Evolutionary conservation across 64 coral and sea anemone species (phyloP), one percentile per base, ranked within the genome.

Genomic region (Montipora sp.): DNA sequence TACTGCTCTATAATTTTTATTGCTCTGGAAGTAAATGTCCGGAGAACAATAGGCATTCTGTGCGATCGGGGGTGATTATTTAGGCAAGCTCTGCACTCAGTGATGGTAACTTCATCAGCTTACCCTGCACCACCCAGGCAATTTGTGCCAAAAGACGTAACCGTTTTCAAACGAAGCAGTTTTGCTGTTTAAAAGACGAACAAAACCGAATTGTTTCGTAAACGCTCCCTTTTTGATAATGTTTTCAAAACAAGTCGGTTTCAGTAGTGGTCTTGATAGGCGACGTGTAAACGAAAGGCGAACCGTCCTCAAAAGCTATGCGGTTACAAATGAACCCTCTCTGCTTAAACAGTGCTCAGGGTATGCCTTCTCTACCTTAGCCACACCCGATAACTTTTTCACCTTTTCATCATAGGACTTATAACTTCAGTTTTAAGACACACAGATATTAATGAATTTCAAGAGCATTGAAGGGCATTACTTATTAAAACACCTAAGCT

Each of bases 361-460:
- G 85, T 75, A 88, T 88, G 85, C 67, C 69, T 89, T 89, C 73
- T 89, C 73, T 77, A 61, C 50, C 48, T 63, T 49, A 78, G 76
- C 76, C 76, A 51, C 76, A 19, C 48, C 43, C 45, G 76, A 89
- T 63, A 89, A 36, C 73, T 89, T 89, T 89, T 57, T 46, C 73
- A 78, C 53, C 87, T 77, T 77, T 77, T 89, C 77, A 89, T 89
- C 48, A 50, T 89, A 55, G 0, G 48, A 77, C 77, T 89, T 89
- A 77, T 89, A 77, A 89, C 9, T 51, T 75, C 73, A 59, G 47
- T 89, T 89, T 89, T 44, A 89, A 59, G 87, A 74, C 73, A 89
- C 49, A 89, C n/a, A n/a, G 73, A 22, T 69, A 77, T 77, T 87
- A 55, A 70, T 51, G 67, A 88, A 72, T 74, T 87, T 75, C 61